phyloP scores from a whole-genome alignment of 2,888 invertebrate genomes.

The Drosophila anceps region DNA sequence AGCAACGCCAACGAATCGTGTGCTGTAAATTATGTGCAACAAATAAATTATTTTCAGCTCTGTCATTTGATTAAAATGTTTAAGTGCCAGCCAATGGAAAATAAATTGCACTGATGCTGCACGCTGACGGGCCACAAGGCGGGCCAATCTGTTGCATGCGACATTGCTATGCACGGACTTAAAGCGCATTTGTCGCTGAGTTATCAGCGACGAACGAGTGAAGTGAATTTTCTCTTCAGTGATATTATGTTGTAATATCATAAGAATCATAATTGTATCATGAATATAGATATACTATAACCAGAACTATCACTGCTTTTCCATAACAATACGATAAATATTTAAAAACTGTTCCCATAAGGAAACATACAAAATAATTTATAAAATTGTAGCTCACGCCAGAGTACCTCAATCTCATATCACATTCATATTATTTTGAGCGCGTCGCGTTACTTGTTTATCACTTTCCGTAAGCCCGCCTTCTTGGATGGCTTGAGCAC shows the following conservation, averaged over 20 bases:
- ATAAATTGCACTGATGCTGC: constrained; percentile 55
- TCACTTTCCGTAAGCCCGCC: constrained; percentile 48
- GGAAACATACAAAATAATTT: constrained; percentile 35
- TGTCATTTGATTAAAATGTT: constrained; percentile 80
- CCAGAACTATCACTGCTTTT: neutral
- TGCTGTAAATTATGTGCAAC: constrained; percentile 61
- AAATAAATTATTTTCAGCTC: constrained; percentile 73
- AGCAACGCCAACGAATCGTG: constrained; percentile 30
- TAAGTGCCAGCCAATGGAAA: constrained; percentile 46
- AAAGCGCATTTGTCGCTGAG: neutral
- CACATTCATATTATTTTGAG: neutral
- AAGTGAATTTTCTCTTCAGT: neutral
- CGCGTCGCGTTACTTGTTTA: constrained; percentile 15
- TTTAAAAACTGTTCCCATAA: neutral
- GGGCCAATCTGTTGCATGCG: constrained; percentile 42
- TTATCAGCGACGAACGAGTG: neutral
- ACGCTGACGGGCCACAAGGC: constrained; percentile 17
- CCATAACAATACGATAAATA: neutral
- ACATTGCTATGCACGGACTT: neutral
- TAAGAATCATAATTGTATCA: neutral
- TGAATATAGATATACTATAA: neutral
- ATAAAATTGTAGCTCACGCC: constrained; percentile 25
- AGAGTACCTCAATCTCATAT: neutral
- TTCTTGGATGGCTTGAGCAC: constrained; percentile 61
- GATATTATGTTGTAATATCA: neutral